These are phyloP conservation scores for Papilio elwesi DNA, from an alignment of 2,888 invertebrate species.

Conservation along the genomic window DNA sequence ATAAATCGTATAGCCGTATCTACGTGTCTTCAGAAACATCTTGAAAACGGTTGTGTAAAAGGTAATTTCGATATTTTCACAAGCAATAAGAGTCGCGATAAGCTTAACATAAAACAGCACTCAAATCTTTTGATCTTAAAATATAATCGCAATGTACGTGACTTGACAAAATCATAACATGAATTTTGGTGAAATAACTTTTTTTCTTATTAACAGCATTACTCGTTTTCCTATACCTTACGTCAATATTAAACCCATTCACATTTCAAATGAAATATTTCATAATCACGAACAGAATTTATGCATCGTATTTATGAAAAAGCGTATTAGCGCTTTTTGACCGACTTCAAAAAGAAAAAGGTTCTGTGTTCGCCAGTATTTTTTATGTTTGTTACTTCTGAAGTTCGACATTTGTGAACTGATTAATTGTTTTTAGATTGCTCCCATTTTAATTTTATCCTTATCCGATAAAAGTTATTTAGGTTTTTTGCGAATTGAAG, in stretches of 20 bases:
- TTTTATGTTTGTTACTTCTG: too few species aligned
- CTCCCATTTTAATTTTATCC: too few species aligned
- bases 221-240: background rate
- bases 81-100: conserved; percentile 25
- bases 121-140: conserved; percentile 26
- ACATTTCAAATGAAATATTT: background rate
- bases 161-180: conserved; percentile 4
- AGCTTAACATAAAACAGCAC: conserved; percentile 22
- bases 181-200: conserved; percentile 2
- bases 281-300: background rate
- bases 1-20: background rate
- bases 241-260: conserved; percentile 13
- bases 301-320: background rate
- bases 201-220: conserved; percentile 17
- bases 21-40: conserved; percentile 21
- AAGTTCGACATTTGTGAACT: too few species aligned
- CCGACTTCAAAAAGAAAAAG: too few species aligned
- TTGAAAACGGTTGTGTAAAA: conserved; percentile 11
- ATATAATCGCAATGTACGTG: conserved; percentile 15
- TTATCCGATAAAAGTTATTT: too few species aligned
- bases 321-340: background rate
- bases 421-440: too few species aligned
- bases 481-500: too few species aligned
- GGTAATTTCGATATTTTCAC: conserved; percentile 26
- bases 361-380: too few species aligned